Percentiles rank a stretch among this genome's conserved stretches.
Conservation (phyloP, 2,888 invertebrate species). For the Andrena camellia region DNA sequence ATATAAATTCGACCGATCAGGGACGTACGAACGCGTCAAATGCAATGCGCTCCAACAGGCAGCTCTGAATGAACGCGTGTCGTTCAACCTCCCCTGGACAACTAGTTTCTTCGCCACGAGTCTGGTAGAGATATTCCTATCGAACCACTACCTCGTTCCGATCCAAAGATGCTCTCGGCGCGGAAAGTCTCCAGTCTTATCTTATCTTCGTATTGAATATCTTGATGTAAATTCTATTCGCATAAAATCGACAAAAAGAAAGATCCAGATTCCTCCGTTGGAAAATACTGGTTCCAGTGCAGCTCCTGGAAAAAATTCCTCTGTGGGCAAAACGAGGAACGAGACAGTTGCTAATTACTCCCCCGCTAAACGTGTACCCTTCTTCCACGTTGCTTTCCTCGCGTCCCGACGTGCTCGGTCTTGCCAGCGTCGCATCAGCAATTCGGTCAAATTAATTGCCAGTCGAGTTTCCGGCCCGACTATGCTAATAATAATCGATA, state of each 20-base stretch:
- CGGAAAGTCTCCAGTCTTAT: neutral
- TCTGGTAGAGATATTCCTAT: neutral
- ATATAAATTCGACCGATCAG: constrained; percentile 46
- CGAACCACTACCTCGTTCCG: neutral
- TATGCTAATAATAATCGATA: constrained; percentile 35
- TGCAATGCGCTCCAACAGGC: constrained; percentile 27
- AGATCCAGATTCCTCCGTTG: neutral
- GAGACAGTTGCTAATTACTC: constrained; percentile 51
- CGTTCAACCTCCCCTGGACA: constrained; percentile 19
- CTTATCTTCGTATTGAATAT: constrained; percentile 16
- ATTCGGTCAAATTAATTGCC: constrained; percentile 42
- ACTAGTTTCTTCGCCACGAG: neutral
- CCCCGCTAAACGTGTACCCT: constrained; percentile 16
- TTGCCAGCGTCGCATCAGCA: constrained; percentile 42
- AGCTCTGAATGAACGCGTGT: constrained; percentile 29
- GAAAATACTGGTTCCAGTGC: too few species aligned
- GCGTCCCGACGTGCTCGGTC: constrained; percentile 4
- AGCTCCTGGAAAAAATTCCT: neutral
- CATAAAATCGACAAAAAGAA: neutral
- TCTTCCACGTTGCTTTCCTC: constrained; percentile 9
- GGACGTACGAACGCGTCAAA: constrained; percentile 49
- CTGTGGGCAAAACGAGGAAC: neutral
- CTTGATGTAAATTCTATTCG: constrained; percentile 15
- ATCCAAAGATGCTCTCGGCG: neutral
- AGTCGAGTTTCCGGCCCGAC: constrained; percentile 2